Evolutionary conservation across 2,888 invertebrate genomes (phyloP), one percentile per base, ranked within the genome.

Genomic region (Eubasilissa splendida): DNA sequence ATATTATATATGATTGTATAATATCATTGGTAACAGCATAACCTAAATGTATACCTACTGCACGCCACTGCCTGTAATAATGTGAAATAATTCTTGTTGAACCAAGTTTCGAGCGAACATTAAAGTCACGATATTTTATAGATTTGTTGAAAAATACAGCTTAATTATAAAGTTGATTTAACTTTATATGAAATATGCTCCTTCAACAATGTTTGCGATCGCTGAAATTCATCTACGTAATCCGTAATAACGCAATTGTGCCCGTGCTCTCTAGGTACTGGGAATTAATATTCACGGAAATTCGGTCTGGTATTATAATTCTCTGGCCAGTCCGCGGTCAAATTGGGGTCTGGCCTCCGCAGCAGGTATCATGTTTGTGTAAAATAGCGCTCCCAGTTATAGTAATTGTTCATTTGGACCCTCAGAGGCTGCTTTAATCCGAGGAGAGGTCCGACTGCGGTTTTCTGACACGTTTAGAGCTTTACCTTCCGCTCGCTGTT

Each of bases 321-420:
- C 82, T 82, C 82, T 76, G 77, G 77, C 59, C 78, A 53, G 80
- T 77, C 56, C 76, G 82, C 78, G 79, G 79, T 79, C 60, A 31
- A 71, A 71, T 71, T 79, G 81, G 73, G 80, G 80, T 60, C 70
- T 14, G 74, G 53, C 66, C 66, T 63, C 66, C 79, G 56, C 22
- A 79, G 65, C 78, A 82, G 80, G 80, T 82, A 80, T 82, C 80
- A 76, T 74, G 77, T 80, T 82, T 82, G 79, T 77, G 82, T 79
- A 79, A 79, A 82, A 82, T 71, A 54, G 71, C 22, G 71, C 71
- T 50, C 66, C 54, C 71, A 54, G 77, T 76, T 75, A 76, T 63
- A 50, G 80, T 80, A 80, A 80, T 80, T 80, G 80, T 77, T 70
- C 56, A 71, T 71, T 71, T 71, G 71, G 53, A 54, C 68, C 68